Evolutionary conservation across 2,113 vertebrate genomes (phyloP), one percentile per base, ranked within the genome.

Genomic region (Spea bombifrons): DNA sequence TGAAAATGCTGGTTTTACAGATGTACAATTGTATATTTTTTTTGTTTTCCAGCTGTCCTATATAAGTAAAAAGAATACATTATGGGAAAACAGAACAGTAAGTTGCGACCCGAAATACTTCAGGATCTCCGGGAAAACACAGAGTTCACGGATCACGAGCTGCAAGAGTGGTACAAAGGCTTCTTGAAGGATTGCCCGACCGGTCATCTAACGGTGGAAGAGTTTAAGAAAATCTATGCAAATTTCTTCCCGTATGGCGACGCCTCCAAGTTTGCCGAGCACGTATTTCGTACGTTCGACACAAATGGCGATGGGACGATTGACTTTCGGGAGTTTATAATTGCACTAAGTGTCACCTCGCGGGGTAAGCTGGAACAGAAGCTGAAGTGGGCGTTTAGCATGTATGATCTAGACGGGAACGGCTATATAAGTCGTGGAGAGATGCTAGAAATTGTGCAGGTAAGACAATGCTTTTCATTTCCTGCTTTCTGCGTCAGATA

Each of bases 51-150:
- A 93, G 90, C 85, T 13, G 8, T 78, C 86, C 78, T 65, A 45
- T 61, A 46, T 66, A 0, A 17, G 73, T 15, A 2, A 66, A 17
- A 69, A 10, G 81, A 8, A 30, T 73, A 75, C 61, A 78, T 85
- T 84, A 95, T 95, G 94, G 94, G 94, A 78, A 95, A 95, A 78
- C 94, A 95, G 89, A 95, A 95, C 88, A 95, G 94, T 89, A 95
- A 95, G 83, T 89, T 95, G 80, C 89, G 94, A 45, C 94, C 94
- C 0, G 94, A 95, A 86, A 91, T 94, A 61, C 92, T 95, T 49
- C 94, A 95, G 82, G 94, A 95, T 86, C 92, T 95, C 81, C 90
- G 94, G 0, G 94, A 95, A 88, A 94, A 95, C 87, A 95, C 94
- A 0, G 94, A 95, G 82, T 95, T 95, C 90, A 94, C 94, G 0